Evolutionary conservation across 2,888 invertebrate genomes (phyloP).

Genomic region (Mesochorus sp.): DNA sequence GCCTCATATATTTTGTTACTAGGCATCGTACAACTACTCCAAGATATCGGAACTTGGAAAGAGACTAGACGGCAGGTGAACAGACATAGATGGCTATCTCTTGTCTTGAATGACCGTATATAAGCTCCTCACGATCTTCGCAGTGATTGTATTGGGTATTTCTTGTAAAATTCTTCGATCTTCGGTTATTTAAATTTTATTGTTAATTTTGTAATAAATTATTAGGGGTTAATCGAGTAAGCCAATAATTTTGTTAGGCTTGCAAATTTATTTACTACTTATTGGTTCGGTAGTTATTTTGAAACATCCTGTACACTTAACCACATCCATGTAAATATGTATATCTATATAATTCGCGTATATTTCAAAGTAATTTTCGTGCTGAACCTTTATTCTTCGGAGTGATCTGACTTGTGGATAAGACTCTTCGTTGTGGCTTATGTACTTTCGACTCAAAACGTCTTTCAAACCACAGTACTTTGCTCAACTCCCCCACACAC

Average conservation of each 20-base stretch:
- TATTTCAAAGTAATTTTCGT: conserved; percentile 32
- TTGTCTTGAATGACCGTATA: conserved; percentile 32
- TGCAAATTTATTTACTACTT: too few species aligned
- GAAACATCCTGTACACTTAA: too few species aligned
- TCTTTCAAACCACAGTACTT: conserved; percentile 24
- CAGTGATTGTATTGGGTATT: conserved; percentile 2
- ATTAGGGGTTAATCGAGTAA: background rate
- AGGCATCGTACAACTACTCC: conserved; percentile 7
- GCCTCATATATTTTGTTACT: background rate
- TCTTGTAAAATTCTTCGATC: background rate
- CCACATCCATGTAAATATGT: background rate
- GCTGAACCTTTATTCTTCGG: conserved; percentile 46
- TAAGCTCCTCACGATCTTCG: conserved; percentile 9
- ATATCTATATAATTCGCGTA: background rate
- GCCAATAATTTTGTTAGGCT: too few species aligned
- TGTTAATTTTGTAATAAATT: background rate
- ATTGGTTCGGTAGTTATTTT: too few species aligned
- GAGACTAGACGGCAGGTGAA: conserved; percentile 39
- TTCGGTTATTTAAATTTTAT: background rate
- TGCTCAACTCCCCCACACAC: conserved; percentile 1
- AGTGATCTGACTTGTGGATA: conserved; percentile 57
- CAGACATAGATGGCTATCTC: conserved; percentile 24
- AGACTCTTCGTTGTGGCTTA: conserved; percentile 37
- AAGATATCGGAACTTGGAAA: conserved; percentile 12
- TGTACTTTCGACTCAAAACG: conserved; percentile 47